Percentiles rank a stretch among this genome's conserved stretches.
Evolutionary conservation across 2,797 vertebrate species (phyloP).

Genomic region (Gallinago stenura): DNA sequence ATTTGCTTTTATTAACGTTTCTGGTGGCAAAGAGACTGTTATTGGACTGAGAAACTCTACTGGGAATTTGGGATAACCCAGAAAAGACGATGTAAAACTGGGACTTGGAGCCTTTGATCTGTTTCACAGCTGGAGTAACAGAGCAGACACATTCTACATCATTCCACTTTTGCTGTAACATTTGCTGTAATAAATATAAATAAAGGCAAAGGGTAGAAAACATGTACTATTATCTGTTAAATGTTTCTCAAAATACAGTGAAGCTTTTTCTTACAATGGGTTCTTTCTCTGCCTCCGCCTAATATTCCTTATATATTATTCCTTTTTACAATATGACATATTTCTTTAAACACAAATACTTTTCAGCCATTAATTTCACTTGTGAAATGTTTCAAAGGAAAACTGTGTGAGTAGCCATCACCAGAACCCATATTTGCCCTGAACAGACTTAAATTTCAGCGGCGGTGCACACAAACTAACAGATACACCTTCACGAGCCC

Average conservation of each 20-base stretch:
- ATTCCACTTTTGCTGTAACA: background rate
- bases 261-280: background rate
- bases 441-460: background rate
- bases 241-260: background rate
- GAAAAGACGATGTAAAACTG: background rate
- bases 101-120: background rate
- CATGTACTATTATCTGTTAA: rapidly evolving
- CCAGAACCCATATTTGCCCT: rapidly evolving
- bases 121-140: background rate
- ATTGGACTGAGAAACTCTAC: background rate
- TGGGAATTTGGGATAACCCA: background rate
- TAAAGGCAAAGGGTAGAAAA: background rate
- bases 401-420: background rate
- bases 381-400: background rate
- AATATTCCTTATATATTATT: rapidly evolving
- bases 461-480: rapidly evolving
- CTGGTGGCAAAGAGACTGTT: background rate
- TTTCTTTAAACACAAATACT: background rate
- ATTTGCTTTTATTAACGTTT: background rate
- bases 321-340: background rate
- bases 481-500: background rate
- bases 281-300: background rate
- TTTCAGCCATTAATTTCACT: background rate
- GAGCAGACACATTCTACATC: rapidly evolving
- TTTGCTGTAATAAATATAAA: background rate